These are phyloP conservation scores for Holothuria scabra DNA, from an alignment of 53 echinoderm and acorn worm species.

Conservation along the genomic window DNA sequence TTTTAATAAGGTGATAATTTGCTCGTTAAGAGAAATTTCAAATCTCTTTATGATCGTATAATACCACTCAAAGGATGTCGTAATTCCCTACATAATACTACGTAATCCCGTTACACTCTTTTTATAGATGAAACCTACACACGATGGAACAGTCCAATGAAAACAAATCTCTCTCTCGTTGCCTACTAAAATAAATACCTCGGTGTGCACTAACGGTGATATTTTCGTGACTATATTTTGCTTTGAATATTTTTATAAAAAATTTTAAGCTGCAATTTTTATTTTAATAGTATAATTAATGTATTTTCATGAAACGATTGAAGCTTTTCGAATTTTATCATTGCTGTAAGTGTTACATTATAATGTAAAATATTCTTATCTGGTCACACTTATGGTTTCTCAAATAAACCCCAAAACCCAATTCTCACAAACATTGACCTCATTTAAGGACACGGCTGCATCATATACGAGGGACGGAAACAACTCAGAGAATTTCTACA, in stretches of 20 bases:
- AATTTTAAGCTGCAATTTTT: no score
- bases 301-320: no score
- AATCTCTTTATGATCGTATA: slow-evolving; percentile 46
- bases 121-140: slow-evolving; percentile 21
- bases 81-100: slow-evolving; percentile 44
- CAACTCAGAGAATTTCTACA: background rate
- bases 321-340: no score
- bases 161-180: slow-evolving; percentile 31
- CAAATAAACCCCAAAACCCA: slow-evolving; percentile 44
- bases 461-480: slow-evolving; percentile 34
- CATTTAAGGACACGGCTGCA: slow-evolving; percentile 45
- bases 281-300: no score
- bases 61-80: slow-evolving; percentile 36
- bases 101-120: slow-evolving; percentile 33
- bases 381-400: slow-evolving; percentile 24
- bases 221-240: no score
- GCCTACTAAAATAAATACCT: slow-evolving; percentile 6
- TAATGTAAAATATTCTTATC: background rate
- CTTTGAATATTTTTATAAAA: no score
- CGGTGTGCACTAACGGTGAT: no score
- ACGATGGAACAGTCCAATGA: slow-evolving; percentile 42
- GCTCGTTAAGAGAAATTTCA: slow-evolving; percentile 37
- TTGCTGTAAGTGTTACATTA: no score
- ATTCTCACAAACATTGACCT: slow-evolving; percentile 44
- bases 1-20: slow-evolving; percentile 44